Evolutionary conservation across 2,888 invertebrate species (phyloP).

Genomic region (Aphodius granarius): DNA sequence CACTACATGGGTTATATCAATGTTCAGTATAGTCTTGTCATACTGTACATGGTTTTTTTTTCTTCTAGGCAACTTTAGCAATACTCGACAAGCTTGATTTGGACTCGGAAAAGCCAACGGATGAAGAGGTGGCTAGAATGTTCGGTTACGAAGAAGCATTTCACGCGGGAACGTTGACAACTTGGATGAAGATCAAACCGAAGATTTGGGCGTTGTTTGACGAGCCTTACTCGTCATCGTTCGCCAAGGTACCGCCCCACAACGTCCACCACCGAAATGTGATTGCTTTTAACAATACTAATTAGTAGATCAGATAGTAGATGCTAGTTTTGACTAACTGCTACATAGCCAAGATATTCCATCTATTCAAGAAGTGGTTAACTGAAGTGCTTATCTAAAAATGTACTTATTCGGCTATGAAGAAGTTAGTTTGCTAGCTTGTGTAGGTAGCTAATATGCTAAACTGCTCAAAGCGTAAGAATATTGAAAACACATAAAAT

Average conservation of each 20-base stretch:
- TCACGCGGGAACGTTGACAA: constrained; percentile 73
- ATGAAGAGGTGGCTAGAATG: constrained; percentile 89
- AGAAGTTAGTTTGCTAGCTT: not conserved
- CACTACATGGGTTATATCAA: too few relatives aligned
- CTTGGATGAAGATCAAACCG: constrained; percentile 91
- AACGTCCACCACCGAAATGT: constrained; percentile 48
- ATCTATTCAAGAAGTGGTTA: too few relatives aligned
- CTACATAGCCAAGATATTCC: not conserved
- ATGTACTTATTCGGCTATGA: not conserved
- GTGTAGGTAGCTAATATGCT: not conserved
- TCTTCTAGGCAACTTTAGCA: constrained; percentile 84
- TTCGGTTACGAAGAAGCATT: constrained; percentile 91
- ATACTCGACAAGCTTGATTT: constrained; percentile 95
- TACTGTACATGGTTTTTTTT: constrained; percentile 10
- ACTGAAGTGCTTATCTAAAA: not conserved
- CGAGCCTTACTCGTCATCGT: constrained; percentile 91
- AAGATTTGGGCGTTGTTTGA: constrained; percentile 95
- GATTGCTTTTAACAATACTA: constrained; percentile 42
- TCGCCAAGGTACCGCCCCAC: constrained; percentile 73
- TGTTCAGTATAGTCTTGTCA: not conserved
- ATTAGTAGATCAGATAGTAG: not conserved
- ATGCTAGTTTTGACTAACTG: not conserved
- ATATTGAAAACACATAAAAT: too few relatives aligned
- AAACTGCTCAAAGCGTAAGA: not conserved
- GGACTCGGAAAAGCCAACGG: constrained; percentile 89